Base-by-base conservation (phyloP, 64 coral and sea anemone genomes). In the Actinia tenebrosa region DNA sequence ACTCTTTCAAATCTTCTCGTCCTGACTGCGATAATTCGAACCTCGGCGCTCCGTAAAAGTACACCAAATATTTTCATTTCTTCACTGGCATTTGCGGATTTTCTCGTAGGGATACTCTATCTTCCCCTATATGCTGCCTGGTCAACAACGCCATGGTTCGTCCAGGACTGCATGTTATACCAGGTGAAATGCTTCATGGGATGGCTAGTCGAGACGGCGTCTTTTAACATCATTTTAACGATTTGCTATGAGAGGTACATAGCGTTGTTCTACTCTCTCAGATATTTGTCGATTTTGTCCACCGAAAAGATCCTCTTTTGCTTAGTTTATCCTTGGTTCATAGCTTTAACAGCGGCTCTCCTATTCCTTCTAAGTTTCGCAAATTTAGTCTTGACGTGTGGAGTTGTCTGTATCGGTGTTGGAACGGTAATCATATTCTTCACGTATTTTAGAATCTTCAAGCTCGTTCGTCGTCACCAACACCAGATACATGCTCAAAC, bases 231-330 rank as follows among this genome's bases (percentile, higher is more conserved):
- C n/a, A 27, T 84, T 5, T 2, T 54, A 8, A 45, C 82, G 44
- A 37, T 62, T 15, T 61, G 83, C 83, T 85, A 55, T 20, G 83
- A 85, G 83, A 59, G 83, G 19, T 85, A 59, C 23, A 8, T 85
- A 20, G 58, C 83, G 14, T 62, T 85, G 46, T 85, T 85, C 26
- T 26, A 64, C 15, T n/a, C 53, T 55, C 53, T 85, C 25, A 59
- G 9, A n/a, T 75, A 26, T 13, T 30, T 75, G 13, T 75, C n/a
- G 27, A 14, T 15, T 16, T 75, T 75, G 56, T 58, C 56, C 56
- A 11, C 7, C 56, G 13, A 58, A 13, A 58, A 58, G 56, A 16
- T 58, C 56, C 7, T 58, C 56, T 58, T 58, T 58, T 58, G 56
- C 56, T 58, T 58, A 16, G 56, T 58, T 14, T 58, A 58, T 58